Evolutionary conservation across 2,797 vertebrate genomes (phyloP), one percentile per base, ranked within the genome.

Genomic region (Lindbergichthys nudifrons): DNA sequence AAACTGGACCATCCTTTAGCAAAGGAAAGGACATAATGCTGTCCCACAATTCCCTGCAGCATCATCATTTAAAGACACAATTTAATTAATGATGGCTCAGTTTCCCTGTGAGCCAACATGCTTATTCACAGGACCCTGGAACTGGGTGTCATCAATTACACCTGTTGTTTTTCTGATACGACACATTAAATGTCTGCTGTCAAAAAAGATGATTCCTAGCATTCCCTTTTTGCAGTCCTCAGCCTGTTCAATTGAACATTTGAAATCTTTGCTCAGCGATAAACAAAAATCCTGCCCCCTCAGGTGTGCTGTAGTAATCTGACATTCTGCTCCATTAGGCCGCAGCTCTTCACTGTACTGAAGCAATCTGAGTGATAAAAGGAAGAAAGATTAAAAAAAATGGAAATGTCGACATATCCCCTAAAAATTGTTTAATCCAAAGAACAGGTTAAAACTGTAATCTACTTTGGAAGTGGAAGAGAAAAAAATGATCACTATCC

Each of bases 191-290:
- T 16, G 13, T 48, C 32, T 15, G 12, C 15, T 19, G 5, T 26
- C 13, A 56, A 39, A 54, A 42, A 51, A 18, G 10, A 19, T 3
- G 19, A 23, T 16, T 46, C 26, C 26, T 9, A 51, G 26, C 21
- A 36, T 62, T 18, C 19, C 36, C 30, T 36, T 54, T 54, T 56
- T 14, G 36, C 26, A 11, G 32, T 3, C 14, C 15, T 50, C 23
- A 43, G 18, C 59, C 63, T 63, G 52, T 9, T 48, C 11, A 21
- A 6, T n/a, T 36, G 46, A 2, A 56, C 15, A 43, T n/a, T 62
- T 70, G 43, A 19, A 42, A 48, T 68, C 65, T 47, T 48, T 62
- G 42, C 42, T 62, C 32, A 48, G 21, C 32, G 32, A 36, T 36
- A 9, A 36, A 9, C 32, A 9, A 36, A 36, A 18, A 36, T 58